phyloP scores from a whole-genome alignment of 2,113 vertebrate species.

The Mirounga angustirostris region DNA sequence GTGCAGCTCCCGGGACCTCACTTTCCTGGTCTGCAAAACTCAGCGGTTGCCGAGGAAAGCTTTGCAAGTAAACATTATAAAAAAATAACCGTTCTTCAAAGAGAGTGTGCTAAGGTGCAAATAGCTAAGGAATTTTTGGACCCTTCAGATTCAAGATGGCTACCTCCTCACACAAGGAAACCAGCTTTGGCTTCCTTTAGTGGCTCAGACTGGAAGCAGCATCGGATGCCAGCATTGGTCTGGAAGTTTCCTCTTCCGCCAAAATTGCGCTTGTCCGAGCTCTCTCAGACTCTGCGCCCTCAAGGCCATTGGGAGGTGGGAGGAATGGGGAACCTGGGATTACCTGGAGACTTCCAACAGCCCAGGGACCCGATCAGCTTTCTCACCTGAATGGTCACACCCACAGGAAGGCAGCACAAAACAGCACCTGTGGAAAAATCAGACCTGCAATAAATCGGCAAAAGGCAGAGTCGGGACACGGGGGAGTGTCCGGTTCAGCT shows the following conservation, averaged over 20 bases:
- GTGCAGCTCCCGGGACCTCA: too few species aligned
- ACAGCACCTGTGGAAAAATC: neutral
- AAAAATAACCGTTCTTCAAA: neutral
- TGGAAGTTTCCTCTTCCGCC: neutral
- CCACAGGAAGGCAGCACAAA: conserved; percentile 19
- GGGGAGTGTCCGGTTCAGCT: neutral
- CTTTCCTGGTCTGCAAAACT: neutral
- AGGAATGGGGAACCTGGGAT: too few species aligned
- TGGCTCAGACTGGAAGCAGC: neutral
- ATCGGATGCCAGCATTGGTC: neutral
- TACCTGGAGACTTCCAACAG: neutral
- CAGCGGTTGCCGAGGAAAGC: neutral
- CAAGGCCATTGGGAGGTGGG: accelerated
- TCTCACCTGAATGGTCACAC: conserved; percentile 83
- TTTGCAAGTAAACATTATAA: neutral
- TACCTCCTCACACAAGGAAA: neutral
- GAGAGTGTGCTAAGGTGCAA: neutral
- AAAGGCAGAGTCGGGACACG: neutral
- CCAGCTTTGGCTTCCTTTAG: neutral
- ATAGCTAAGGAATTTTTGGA: neutral
- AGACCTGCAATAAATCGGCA: conserved; percentile 53
- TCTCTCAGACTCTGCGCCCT: neutral
- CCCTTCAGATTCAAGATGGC: neutral
- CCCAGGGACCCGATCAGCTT: neutral
- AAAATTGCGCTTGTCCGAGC: neutral